These are phyloP conservation scores for Malacoctenus gilli DNA, from an alignment of 2,797 vertebrate species.

Conservation along the genomic window DNA sequence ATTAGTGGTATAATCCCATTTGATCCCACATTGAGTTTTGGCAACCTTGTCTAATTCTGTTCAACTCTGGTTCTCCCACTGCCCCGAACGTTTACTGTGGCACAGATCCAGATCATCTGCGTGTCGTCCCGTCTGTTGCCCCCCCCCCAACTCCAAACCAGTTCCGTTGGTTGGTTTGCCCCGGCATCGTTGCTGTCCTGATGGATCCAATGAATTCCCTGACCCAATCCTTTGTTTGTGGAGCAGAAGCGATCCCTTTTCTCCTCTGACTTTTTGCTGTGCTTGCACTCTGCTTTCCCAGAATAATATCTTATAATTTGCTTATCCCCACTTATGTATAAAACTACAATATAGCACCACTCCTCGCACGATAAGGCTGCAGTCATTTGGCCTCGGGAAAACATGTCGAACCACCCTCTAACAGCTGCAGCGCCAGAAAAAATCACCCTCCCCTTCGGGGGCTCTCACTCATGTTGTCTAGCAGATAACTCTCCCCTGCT, in stretches of 20 bases:
- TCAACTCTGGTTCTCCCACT: constrained; percentile 56
- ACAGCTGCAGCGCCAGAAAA: constrained; percentile 44
- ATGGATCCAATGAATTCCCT: constrained; percentile 33
- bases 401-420: constrained; percentile 35
- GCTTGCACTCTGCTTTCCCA: constrained; percentile 4
- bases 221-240: constrained; percentile 6
- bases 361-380: constrained; percentile 28
- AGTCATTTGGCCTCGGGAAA: constrained; percentile 25
- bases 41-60: constrained; percentile 65
- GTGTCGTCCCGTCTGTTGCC: constrained; percentile 19
- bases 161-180: constrained; percentile 42
- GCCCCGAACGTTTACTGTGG: constrained; percentile 54
- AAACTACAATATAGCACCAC: constrained; percentile 45
- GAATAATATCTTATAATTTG: constrained; percentile 42
- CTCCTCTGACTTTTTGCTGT: constrained; percentile 13
- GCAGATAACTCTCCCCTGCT: constrained; percentile 44
- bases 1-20: constrained; percentile 76
- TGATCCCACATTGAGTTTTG: constrained; percentile 63
- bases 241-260: constrained; percentile 7
- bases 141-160: constrained; percentile 25
- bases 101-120: constrained; percentile 49
- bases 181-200: constrained; percentile 10
- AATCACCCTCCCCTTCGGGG: constrained; percentile 21
- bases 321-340: constrained; percentile 37
- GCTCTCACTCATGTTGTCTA: constrained; percentile 39